Evolutionary conservation across 2,113 vertebrate species (phyloP), one percentile per base, ranked within the genome.

Genomic region (Bubalus kerabau): DNA sequence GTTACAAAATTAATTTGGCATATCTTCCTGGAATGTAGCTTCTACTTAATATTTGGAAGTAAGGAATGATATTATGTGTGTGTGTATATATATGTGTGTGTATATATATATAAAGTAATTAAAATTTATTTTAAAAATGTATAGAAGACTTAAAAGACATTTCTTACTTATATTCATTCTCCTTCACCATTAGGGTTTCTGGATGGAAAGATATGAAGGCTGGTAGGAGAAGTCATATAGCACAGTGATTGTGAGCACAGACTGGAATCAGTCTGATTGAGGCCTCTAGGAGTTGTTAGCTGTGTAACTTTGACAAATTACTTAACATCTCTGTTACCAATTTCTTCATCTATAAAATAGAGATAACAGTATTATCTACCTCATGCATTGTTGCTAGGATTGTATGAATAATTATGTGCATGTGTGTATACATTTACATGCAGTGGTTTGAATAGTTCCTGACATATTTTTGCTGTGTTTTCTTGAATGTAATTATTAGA

Each of bases 291-390:
- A 64, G 9, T 48, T 93, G 54, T 76, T 93, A 84, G 43, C 52
- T 92, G 50, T 64, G 13, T 92, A 74, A n/a, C 74, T 50, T 32
- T 81, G 59, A 81, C 40, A 95, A 50, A 54, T 92, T 94, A 54
- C 62, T 87, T 87, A 76, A 93, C 71, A 83, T 62, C 17, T 93
- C 26, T 57, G 36, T 67, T 52, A 60, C 12, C 19, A 28, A 32
- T 32, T 50, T 91, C 62, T 91, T 92, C 52, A 71, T 83, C 60
- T 92, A 23, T 92, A 46, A 91, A 95, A 76, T 30, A 90, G 83
- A 85, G 2, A 26, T 94, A 83, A 91, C 54, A 67, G 57, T 5
- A 56, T 43, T 85, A 83, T 87, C 10, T 91, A 54, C 60, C 21
- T 86, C 23, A 71, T 50, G 32, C 16, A 17, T 23, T 83, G 19